These are phyloP conservation scores for Falco rusticolus DNA, from an alignment of 2,797 vertebrate genomes.

Conservation along the genomic window DNA sequence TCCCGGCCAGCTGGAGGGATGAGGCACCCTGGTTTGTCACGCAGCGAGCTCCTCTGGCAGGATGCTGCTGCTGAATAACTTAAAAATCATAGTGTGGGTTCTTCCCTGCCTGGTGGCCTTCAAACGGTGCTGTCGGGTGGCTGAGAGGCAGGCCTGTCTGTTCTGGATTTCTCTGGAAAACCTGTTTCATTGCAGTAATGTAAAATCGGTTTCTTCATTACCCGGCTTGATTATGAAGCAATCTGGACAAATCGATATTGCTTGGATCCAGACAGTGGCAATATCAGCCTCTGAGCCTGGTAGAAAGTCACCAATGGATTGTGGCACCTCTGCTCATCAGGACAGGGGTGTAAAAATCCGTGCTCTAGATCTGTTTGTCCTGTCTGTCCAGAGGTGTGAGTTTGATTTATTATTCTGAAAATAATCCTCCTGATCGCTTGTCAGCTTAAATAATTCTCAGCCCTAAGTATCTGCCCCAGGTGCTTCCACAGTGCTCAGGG, in stretches of 20 bases:
- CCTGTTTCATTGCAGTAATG: neutral
- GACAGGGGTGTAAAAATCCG: neutral
- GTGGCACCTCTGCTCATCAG: neutral
- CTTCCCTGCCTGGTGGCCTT: neutral
- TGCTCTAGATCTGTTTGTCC: neutral
- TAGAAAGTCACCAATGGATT: neutral
- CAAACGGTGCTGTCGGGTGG: neutral
- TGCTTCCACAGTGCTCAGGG: neutral
- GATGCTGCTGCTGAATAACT: neutral
- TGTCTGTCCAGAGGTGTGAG: neutral
- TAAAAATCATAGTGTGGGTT: neutral
- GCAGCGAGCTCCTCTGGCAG: fast-evolving
- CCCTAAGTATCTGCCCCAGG: neutral
- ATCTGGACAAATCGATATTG: fast-evolving
- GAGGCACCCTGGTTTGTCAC: fast-evolving
- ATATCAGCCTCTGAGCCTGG: neutral
- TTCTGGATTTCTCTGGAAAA: neutral
- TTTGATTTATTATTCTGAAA: constrained; percentile 4
- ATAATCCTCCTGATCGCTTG: neutral
- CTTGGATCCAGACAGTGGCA: neutral
- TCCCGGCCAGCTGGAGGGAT: neutral
- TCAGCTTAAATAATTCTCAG: neutral
- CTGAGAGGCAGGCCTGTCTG: neutral
- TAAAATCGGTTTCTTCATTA: neutral
- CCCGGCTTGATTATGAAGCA: neutral